Percentiles rank a stretch among this genome's conserved stretches.
Conservation (phyloP, 2,797 vertebrate species). For the Arctocebus calabarensis region DNA sequence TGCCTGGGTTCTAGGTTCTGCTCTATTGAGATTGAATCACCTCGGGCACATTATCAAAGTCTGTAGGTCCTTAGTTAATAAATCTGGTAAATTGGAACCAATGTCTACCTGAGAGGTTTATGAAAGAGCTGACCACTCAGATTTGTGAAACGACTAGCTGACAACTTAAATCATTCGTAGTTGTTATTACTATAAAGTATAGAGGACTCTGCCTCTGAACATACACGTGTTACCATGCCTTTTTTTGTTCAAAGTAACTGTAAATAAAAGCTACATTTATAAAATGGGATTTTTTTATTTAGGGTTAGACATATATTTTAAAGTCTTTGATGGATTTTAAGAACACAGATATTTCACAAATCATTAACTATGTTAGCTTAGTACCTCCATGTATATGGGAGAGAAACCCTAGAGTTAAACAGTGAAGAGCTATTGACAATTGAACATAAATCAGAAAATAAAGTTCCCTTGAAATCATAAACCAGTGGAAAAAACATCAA, state of each 20-base stretch:
- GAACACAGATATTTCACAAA: neutral
- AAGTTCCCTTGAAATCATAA: neutral
- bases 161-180: neutral
- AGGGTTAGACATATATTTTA: neutral
- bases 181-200: neutral
- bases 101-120: neutral
- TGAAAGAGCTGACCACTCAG: neutral
- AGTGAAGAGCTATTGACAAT: neutral
- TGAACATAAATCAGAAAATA: slow-evolving; percentile 29
- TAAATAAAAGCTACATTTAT: neutral
- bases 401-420: neutral
- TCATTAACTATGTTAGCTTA: slow-evolving; percentile 32
- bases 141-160: neutral
- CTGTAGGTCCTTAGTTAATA: neutral
- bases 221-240: neutral
- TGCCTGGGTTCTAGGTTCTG: neutral
- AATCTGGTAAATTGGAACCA: neutral
- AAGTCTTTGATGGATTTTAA: neutral
- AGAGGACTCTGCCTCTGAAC: neutral
- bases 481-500: neutral
- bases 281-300: neutral
- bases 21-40: neutral
- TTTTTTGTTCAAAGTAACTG: neutral
- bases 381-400: neutral
- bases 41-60: neutral